These are phyloP conservation scores for Pangasius larnaudii DNA, from an alignment of 2,797 vertebrate species.

Conservation along the genomic window DNA sequence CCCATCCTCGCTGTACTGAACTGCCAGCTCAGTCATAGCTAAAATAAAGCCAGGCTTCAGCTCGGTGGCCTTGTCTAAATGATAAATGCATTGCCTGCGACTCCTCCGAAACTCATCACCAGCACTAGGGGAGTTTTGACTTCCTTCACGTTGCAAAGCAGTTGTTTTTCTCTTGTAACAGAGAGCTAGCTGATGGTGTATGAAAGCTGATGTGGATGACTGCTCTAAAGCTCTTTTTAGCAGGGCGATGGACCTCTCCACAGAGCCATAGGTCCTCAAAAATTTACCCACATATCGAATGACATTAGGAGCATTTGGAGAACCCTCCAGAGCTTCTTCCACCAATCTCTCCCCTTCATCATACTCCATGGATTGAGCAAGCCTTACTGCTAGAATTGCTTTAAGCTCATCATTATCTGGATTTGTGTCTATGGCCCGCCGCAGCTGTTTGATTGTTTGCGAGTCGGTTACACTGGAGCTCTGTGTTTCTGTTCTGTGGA, in stretches of 20 bases:
- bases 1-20: constrained; percentile 57
- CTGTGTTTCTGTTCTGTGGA: constrained; percentile 60
- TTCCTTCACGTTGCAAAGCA: constrained; percentile 30
- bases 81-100: constrained; percentile 61
- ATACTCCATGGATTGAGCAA: constrained; percentile 51
- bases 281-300: constrained; percentile 76
- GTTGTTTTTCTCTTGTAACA: constrained; percentile 67
- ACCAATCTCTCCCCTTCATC: constrained; percentile 70
- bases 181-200: constrained; percentile 78
- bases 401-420: constrained; percentile 63
- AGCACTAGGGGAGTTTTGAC: background rate
- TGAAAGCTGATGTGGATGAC: constrained; percentile 63
- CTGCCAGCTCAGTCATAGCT: constrained; percentile 68
- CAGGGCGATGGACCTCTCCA: constrained; percentile 64
- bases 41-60: constrained; percentile 61
- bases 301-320: constrained; percentile 67
- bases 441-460: constrained; percentile 62
- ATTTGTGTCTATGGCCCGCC: constrained; percentile 66
- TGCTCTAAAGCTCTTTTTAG: constrained; percentile 66
- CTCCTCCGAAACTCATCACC: constrained; percentile 36
- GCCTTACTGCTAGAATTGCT: constrained; percentile 73
- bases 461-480: accelerated
- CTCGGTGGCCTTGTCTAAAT: constrained; percentile 65
- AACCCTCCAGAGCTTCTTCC: constrained; percentile 67
- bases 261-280: constrained; percentile 67